Conservation (phyloP, 1,140 invertebrate genomes). For the Macrobrachium nipponense region DNA sequence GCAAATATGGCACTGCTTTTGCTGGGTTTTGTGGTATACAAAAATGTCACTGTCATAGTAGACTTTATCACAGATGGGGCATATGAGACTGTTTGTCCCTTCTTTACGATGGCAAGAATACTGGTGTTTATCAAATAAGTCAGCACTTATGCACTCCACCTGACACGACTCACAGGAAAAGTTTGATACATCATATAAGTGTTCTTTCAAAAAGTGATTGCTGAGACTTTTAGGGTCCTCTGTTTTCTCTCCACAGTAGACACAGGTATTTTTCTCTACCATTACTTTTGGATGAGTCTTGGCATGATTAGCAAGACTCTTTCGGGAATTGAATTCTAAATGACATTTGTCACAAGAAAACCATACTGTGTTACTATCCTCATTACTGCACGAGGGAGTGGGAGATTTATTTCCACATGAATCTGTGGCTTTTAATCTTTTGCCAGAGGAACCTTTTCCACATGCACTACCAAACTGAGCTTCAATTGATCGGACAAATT, state of each 20-base stretch:
- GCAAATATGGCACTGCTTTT: conserved; percentile 19
- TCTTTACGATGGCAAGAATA: conserved; percentile 12
- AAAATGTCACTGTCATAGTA: conserved; percentile 13
- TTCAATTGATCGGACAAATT: too few relatives aligned
- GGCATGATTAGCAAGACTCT: conserved; percentile 21
- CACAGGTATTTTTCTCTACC: conserved; percentile 19
- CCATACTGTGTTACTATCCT: neutral
- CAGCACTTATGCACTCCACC: conserved; percentile 31
- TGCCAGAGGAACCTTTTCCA: too few relatives aligned
- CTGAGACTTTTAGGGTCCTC: neutral
- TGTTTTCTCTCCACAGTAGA: conserved; percentile 5
- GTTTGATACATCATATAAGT: conserved; percentile 14
- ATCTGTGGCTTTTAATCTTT: too few relatives aligned
- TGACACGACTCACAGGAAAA: conserved; percentile 28
- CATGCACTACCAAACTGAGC: too few relatives aligned
- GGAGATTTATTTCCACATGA: too few relatives aligned
- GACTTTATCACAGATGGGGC: conserved; percentile 32
- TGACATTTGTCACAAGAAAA: conserved; percentile 7
- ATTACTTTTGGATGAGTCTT: conserved; percentile 34
- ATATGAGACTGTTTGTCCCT: neutral
- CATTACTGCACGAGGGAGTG: neutral
- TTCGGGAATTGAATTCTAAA: conserved; percentile 14
- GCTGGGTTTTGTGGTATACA: conserved; percentile 6
- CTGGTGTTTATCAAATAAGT: conserved; percentile 34
- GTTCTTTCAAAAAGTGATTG: conserved; percentile 5